Evolutionary conservation across 2,113 vertebrate genomes (phyloP).

Genomic region (Emydocephalus ijimae): DNA sequence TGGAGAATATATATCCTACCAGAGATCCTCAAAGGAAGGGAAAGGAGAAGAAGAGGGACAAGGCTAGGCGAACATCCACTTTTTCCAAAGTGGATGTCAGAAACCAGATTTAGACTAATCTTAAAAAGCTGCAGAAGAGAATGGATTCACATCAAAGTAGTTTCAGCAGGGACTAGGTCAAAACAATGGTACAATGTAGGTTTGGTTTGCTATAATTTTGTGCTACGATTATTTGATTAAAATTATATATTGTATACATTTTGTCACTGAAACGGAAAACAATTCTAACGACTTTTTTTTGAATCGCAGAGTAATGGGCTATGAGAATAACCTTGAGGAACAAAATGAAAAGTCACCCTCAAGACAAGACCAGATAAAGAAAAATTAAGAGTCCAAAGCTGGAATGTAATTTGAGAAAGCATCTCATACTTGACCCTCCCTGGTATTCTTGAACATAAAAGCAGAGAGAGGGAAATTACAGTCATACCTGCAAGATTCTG

Average conservation of each 20-base stretch:
- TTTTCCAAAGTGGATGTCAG: background rate
- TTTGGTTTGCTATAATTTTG: background rate
- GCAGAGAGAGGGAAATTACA: background rate
- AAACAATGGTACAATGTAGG: background rate
- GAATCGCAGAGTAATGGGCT: background rate
- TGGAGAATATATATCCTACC: background rate
- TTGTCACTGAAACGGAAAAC: background rate
- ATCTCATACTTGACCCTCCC: background rate
- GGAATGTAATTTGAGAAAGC: background rate
- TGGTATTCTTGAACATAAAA: background rate
- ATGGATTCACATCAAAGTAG: background rate
- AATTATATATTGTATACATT: background rate
- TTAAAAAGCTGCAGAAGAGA: background rate
- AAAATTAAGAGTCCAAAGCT: background rate
- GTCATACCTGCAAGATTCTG: background rate
- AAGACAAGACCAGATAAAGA: background rate
- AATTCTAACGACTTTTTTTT: background rate
- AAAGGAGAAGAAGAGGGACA: background rate
- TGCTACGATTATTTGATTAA: background rate
- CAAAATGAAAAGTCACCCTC: background rate
- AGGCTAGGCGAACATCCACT: background rate
- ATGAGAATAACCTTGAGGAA: background rate
- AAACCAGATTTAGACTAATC: background rate
- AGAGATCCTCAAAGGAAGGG: background rate
- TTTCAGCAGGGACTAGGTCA: background rate